These are phyloP conservation scores for Charaxes varanes DNA, from an alignment of 1,140 invertebrate species.

Conservation along the genomic window DNA sequence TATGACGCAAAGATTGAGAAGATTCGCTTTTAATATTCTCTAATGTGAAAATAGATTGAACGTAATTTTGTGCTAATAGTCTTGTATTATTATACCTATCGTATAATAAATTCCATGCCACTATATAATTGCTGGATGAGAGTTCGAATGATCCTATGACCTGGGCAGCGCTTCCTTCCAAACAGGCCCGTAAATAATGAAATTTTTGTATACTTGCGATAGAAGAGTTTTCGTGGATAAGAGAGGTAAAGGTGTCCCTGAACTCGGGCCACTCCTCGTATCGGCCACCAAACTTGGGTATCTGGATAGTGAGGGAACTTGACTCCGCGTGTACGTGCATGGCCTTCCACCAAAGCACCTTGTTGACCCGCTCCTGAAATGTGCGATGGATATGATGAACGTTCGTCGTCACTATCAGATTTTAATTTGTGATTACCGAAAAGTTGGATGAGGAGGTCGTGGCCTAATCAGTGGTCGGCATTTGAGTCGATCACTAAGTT, in stretches of 20 bases:
- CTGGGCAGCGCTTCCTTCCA: conserved; percentile 2
- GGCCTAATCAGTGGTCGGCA: too few relatives aligned
- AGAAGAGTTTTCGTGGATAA: conserved; percentile 4
- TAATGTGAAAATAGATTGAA: conserved; percentile 3
- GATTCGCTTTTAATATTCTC: conserved; percentile 3
- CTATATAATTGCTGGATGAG: neutral
- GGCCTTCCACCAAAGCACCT: too few relatives aligned
- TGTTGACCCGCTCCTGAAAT: too few relatives aligned
- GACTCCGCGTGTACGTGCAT: too few relatives aligned
- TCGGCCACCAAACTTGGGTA: conserved; percentile 2
- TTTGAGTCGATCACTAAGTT: too few relatives aligned
- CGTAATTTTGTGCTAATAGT: neutral
- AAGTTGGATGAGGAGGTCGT: too few relatives aligned
- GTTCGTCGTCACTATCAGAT: too few relatives aligned
- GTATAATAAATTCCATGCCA: conserved; percentile 7
- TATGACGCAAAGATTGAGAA: neutral
- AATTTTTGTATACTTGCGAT: conserved; percentile 10
- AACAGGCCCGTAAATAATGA: conserved; percentile 4
- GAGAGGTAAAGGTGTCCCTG: conserved; percentile 7
- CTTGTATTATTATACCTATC: conserved; percentile 5
- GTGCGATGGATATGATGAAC: too few relatives aligned
- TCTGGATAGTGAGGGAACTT: conserved; percentile 2
- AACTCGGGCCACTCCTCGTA: conserved; percentile 10
- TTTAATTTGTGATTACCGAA: too few relatives aligned
- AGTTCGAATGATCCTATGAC: conserved; percentile 5